These are phyloP conservation scores for Tautogolabrus adspersus DNA, from an alignment of 2,113 vertebrate genomes.

Conservation along the genomic window DNA sequence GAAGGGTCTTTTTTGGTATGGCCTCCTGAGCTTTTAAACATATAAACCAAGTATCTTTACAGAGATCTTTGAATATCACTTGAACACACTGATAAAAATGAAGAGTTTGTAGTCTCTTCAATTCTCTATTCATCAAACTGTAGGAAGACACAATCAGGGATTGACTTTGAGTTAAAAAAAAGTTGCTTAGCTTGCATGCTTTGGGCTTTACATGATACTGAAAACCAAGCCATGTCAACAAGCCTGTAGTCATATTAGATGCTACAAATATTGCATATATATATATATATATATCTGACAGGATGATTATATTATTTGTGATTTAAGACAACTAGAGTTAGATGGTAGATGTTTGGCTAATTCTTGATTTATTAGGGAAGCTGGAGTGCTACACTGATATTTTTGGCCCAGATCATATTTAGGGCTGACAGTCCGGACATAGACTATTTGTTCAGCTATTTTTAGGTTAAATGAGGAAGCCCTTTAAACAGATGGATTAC, in stretches of 20 bases:
- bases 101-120: background rate
- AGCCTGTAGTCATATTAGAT: conserved; percentile 31
- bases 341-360: conserved; percentile 55
- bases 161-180: conserved; percentile 16
- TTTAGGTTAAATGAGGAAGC: conserved; percentile 31
- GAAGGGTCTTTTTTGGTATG: no score
- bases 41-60: conserved; percentile 9
- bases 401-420: conserved; percentile 27
- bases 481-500: conserved; percentile 31
- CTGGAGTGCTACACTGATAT: conserved; percentile 49
- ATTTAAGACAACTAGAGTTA: conserved; percentile 50
- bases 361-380: conserved; percentile 48
- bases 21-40: conserved; percentile 34
- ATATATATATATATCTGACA: no score
- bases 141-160: conserved; percentile 2
- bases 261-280: conserved; percentile 44
- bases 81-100: background rate
- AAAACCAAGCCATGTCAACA: conserved; percentile 45
- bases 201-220: background rate
- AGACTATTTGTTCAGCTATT: conserved; percentile 27
- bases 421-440: conserved; percentile 5
- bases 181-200: conserved; percentile 25
- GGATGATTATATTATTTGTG: conserved; percentile 62
- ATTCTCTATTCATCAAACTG: background rate
- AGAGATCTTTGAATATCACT: conserved; percentile 21